Percentiles rank a stretch among this genome's conserved stretches.
phyloP scores from a whole-genome alignment of 2,113 vertebrate species.

The Albula glossodonta region DNA sequence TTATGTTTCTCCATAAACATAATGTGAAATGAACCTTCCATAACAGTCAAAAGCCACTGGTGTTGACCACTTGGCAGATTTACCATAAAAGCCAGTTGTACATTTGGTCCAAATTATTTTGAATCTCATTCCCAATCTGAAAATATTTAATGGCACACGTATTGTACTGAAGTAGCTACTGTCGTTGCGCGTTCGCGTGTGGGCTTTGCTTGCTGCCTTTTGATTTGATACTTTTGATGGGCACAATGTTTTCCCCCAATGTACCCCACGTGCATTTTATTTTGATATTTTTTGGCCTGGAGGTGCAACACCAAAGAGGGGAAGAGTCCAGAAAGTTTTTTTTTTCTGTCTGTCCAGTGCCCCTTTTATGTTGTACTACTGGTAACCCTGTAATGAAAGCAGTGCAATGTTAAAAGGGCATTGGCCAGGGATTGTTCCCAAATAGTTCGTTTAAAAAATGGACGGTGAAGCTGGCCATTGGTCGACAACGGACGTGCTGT shows the following conservation, averaged over 20 bases:
- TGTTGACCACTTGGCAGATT: not conserved
- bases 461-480: slow-evolving; percentile 5
- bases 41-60: not conserved
- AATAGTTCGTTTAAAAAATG: slow-evolving; percentile 13
- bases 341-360: slow-evolving; percentile 70
- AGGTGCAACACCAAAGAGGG: slow-evolving; percentile 1
- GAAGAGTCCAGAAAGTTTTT: not conserved
- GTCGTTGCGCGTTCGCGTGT: not conserved
- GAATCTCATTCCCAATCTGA: not conserved
- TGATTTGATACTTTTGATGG: not conserved
- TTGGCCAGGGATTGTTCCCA: slow-evolving; percentile 69
- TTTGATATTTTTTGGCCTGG: not conserved
- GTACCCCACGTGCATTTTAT: not conserved
- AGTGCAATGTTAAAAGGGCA: slow-evolving; percentile 86
- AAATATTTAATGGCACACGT: not conserved
- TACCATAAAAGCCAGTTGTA: not conserved
- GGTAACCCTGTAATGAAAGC: slow-evolving; percentile 73
- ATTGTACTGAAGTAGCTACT: not conserved
- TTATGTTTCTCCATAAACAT: no score
- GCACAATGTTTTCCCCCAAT: not conserved
- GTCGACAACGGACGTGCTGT: slow-evolving; percentile 62
- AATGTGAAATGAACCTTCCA: no score
- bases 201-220: not conserved
- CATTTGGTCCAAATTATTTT: not conserved
- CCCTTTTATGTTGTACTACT: slow-evolving; percentile 84